phyloP scores from a whole-genome alignment of 1,140 invertebrate species.

The Tetragonula clypearis region DNA sequence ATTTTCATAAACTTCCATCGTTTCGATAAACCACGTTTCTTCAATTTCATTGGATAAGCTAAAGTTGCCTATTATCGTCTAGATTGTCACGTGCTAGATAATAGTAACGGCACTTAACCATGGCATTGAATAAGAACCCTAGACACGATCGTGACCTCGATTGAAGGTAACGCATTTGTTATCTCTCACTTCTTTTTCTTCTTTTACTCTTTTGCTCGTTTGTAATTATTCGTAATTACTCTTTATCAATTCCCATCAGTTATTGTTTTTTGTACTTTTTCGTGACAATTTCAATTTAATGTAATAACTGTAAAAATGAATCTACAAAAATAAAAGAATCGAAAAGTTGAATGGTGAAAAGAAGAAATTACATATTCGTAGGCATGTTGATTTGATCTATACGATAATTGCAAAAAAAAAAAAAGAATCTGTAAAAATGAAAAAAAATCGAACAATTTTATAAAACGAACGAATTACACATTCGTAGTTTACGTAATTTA shows the following conservation, averaged over 20 bases:
- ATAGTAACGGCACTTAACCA: neutral
- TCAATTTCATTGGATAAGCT: neutral
- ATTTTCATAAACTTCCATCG: neutral
- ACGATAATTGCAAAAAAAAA: too few species aligned
- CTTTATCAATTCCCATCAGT: neutral
- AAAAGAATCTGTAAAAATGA: too few species aligned
- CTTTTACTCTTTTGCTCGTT: neutral
- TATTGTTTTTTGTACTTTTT: neutral
- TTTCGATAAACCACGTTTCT: neutral
- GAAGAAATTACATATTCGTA: neutral
- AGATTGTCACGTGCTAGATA: neutral
- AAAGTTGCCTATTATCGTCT: neutral
- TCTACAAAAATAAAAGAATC: neutral
- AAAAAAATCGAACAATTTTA: too few species aligned
- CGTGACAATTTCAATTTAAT: neutral
- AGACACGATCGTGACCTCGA: constrained; percentile 30
- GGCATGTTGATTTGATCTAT: neutral
- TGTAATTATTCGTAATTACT: neutral
- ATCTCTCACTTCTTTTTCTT: neutral
- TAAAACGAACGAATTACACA: too few species aligned
- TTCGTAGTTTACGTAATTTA: too few species aligned
- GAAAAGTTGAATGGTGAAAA: neutral
- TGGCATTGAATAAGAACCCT: constrained; percentile 17
- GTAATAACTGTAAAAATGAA: neutral
- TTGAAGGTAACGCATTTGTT: constrained; percentile 12